phyloP scores from a whole-genome alignment of 2,113 vertebrate species.

The Anguilla rostrata region DNA sequence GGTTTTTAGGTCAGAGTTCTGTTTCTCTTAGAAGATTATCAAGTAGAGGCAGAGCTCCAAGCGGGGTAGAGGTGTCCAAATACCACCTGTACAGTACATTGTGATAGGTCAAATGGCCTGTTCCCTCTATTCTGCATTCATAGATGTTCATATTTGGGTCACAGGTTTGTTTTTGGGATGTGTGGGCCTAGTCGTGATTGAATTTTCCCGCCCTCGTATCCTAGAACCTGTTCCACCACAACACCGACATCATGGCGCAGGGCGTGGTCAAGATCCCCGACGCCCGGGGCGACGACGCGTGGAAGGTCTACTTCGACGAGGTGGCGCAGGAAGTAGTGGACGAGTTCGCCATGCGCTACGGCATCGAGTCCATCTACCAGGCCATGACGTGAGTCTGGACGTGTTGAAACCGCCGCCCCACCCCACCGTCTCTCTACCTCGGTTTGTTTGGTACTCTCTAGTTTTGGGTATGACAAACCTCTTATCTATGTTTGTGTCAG shows the following conservation, averaged over 20 bases:
- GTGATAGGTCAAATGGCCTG: no score
- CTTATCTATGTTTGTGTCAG: background rate
- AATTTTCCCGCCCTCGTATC: conserved; percentile 21
- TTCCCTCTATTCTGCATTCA: no score
- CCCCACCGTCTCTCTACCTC: background rate
- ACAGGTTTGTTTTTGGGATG: background rate
- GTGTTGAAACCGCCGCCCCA: background rate
- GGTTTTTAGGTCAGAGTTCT: no score
- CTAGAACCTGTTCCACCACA: conserved; percentile 95
- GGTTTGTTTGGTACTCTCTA: background rate
- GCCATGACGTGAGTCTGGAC: conserved; percentile 93
- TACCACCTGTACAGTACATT: no score
- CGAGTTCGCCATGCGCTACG: conserved; percentile 98
- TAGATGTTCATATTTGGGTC: background rate
- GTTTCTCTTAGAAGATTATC: no score
- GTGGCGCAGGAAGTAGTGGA: conserved; percentile 95
- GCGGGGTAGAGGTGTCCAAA: no score
- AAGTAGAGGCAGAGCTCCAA: no score
- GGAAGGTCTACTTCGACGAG: conserved; percentile 98
- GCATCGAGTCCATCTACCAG: conserved; percentile 97
- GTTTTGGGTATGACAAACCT: background rate
- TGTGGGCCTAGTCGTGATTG: background rate
- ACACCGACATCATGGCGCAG: conserved; percentile 85
- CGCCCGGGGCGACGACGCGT: conserved; percentile 88
- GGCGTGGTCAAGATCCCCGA: conserved; percentile 91